Evolutionary conservation across 2,113 vertebrate genomes (phyloP), one percentile per base, ranked within the genome.

Genomic region (Sorex fumeus): DNA sequence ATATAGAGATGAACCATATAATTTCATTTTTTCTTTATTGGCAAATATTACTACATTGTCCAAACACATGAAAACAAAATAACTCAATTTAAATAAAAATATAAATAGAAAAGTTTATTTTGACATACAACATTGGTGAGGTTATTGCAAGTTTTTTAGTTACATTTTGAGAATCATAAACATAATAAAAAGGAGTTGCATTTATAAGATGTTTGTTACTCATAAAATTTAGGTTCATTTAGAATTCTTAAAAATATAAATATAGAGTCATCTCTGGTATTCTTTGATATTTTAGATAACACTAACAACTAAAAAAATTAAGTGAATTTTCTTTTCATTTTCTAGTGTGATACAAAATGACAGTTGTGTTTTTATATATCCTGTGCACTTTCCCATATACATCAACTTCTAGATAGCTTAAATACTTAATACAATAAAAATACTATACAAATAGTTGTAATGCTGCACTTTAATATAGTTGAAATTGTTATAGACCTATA

Each of bases 1-100:
- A 16, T 53, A 3, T 40, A 40, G 40, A 40, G 40, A 15, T 15
- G 15, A 53, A 53, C 53, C 18, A 53, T 53, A 12, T 53, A 12
- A 53, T 53, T 53, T 53, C 18, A 40, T 40, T 40, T 40, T 40
- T 40, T 40, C 3, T 19, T 53, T 53, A 53, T 53, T 53, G 53
- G 1, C 53, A 53, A 53, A 53, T 10, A 53, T 8, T 53, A 53
- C 12, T 53, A 16, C 53, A 53, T 15, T 53, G 53, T 19, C 18
- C 53, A 53, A 53, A 40, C 40, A 40, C 40, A 40, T 40, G 66
- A 10, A 28, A 30, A 27, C 28, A 67, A 64, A 8, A 5, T 30
- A 50, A 87, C 66, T 78, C 2, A 90, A 40, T 85, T 91, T 82
- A 82, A 89, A 43, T 71, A 36, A 71, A 75, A 72, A 76, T n/a